Percentiles rank a stretch among this genome's conserved stretches.
Evolutionary conservation across 2,797 vertebrate genomes (phyloP).

Genomic region (Falco peregrinus): DNA sequence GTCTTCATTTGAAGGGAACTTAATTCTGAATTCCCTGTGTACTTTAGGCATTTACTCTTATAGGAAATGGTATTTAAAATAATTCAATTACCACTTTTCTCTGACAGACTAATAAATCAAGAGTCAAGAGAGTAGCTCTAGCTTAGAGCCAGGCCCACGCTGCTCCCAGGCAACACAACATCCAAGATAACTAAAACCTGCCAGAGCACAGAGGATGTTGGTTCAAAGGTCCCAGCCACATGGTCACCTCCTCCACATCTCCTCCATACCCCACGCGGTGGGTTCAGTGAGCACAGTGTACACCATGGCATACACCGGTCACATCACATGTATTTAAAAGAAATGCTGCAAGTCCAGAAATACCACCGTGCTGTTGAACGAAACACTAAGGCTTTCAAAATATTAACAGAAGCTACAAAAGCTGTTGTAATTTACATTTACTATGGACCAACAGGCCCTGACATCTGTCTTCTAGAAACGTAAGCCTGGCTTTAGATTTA

Average conservation of each 20-base stretch:
- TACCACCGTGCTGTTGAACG: not conserved
- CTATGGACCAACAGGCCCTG: not conserved
- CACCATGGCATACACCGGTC: not conserved
- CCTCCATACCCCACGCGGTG: fast-evolving
- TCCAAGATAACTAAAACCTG: not conserved
- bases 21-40: constrained; percentile 20
- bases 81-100: not conserved
- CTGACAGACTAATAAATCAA: not conserved
- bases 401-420: not conserved
- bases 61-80: not conserved
- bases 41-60: not conserved
- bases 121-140: not conserved
- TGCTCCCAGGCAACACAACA: not conserved
- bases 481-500: not conserved
- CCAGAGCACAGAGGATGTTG: not conserved
- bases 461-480: not conserved
- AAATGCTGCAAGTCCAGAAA: not conserved
- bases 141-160: not conserved
- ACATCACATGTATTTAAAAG: not conserved
- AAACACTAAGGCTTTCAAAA: not conserved
- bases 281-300: not conserved
- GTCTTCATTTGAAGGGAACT: constrained; percentile 9
- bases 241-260: not conserved
- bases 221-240: not conserved
- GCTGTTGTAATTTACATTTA: not conserved